These are phyloP conservation scores for Ernsta delagoae DNA, from an alignment of 2,888 invertebrate genomes.

Conservation along the genomic window DNA sequence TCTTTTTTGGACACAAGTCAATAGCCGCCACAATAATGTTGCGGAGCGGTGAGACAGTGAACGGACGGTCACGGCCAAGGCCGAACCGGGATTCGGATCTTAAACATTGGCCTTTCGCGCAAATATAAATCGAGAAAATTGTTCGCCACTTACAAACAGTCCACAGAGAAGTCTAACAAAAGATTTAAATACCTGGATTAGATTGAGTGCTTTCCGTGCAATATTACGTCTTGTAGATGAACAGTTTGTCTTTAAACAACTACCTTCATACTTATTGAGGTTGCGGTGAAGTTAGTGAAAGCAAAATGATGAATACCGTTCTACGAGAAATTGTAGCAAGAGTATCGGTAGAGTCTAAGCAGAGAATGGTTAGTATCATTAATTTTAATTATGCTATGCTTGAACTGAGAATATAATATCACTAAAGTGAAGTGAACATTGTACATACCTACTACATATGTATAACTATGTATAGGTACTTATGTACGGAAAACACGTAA, in stretches of 20 bases:
- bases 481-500: too few relatives aligned
- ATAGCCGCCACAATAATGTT: conserved; percentile 32
- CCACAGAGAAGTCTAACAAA: conserved; percentile 47
- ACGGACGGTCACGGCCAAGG: conserved; percentile 82
- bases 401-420: background rate
- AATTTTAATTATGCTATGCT: conserved; percentile 1
- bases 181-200: conserved; percentile 43
- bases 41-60: conserved; percentile 72
- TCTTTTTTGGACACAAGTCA: conserved; percentile 33
- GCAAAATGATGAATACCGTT: conserved; percentile 71
- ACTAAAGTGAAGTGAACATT: background rate
- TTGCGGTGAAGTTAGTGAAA: conserved; percentile 56
- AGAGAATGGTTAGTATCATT: conserved; percentile 63
- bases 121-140: conserved; percentile 55
- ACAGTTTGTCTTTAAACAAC: conserved; percentile 42
- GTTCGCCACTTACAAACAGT: conserved; percentile 53
- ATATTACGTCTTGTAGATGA: conserved; percentile 40
- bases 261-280: conserved; percentile 40
- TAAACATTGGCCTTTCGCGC: conserved; percentile 47
- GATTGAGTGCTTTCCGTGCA: conserved; percentile 39
- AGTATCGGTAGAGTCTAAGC: conserved; percentile 67
- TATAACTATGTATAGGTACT: too few relatives aligned
- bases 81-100: conserved; percentile 59
- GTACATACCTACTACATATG: too few relatives aligned
- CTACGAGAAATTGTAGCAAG: conserved; percentile 72